These are phyloP conservation scores for Corapipo altera DNA, from an alignment of 2,113 vertebrate genomes.

Conservation along the genomic window DNA sequence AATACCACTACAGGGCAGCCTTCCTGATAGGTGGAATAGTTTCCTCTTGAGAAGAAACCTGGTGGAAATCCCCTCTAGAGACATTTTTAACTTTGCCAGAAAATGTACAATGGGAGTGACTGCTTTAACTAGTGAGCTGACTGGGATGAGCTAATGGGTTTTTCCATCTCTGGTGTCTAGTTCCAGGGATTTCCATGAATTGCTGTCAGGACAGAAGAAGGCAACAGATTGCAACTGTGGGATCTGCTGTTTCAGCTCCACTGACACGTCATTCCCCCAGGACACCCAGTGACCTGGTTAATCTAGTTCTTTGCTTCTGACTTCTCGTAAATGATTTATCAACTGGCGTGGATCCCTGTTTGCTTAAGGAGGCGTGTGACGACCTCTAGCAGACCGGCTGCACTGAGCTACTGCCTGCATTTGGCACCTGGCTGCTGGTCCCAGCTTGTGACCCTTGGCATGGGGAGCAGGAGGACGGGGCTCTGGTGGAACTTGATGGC, in stretches of 20 bases:
- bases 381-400: conserved; percentile 57
- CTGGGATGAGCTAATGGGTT: conserved; percentile 62
- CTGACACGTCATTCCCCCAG: conserved; percentile 66
- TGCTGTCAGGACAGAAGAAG: conserved; percentile 31
- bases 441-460: conserved; percentile 44
- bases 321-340: conserved; percentile 74
- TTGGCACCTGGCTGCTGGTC: conserved; percentile 36
- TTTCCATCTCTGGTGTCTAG: conserved; percentile 59
- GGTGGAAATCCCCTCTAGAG: conserved; percentile 60
- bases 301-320: conserved; percentile 70
- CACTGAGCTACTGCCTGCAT: conserved; percentile 30
- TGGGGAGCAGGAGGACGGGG: not conserved
- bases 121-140: conserved; percentile 34
- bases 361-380: conserved; percentile 71
- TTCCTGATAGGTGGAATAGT: conserved; percentile 60
- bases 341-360: conserved; percentile 73
- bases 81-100: conserved; percentile 52
- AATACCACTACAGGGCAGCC: conserved; percentile 1
- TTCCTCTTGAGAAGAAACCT: conserved; percentile 31
- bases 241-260: conserved; percentile 73
- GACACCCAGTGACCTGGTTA: conserved; percentile 74
- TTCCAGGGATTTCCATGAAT: conserved; percentile 66
- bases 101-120: conserved; percentile 1
- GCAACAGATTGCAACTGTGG: conserved; percentile 55
- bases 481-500: not conserved